These are phyloP conservation scores for Pagetopsis macropterus DNA, from an alignment of 2,797 vertebrate genomes.

Conservation along the genomic window DNA sequence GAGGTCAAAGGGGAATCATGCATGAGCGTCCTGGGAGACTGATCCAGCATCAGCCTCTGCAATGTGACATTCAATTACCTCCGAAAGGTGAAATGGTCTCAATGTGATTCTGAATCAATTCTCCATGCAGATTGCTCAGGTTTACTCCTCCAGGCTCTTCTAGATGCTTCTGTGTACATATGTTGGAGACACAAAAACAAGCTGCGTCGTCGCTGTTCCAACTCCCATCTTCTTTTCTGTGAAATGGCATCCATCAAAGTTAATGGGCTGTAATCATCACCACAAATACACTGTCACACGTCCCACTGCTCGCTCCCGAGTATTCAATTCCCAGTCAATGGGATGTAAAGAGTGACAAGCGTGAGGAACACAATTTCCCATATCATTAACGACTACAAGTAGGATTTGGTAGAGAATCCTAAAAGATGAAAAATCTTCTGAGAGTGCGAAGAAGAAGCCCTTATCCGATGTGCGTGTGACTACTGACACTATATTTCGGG, in stretches of 20 bases:
- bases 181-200: constrained; percentile 64
- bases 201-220: constrained; percentile 35
- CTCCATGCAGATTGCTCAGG: constrained; percentile 38
- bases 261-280: constrained; percentile 81
- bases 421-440: constrained; percentile 41
- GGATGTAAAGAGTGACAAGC: constrained; percentile 74
- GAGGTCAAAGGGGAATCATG: constrained; percentile 50
- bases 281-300: constrained; percentile 76
- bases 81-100: constrained; percentile 55
- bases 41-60: constrained; percentile 31
- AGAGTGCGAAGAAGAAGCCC: constrained; percentile 34
- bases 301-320: constrained; percentile 69
- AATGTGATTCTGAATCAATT: constrained; percentile 56
- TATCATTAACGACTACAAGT: constrained; percentile 62
- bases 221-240: constrained; percentile 62
- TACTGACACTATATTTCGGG: constrained; percentile 44
- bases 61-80: constrained; percentile 71
- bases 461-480: constrained; percentile 41
- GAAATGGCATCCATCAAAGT: constrained; percentile 80
- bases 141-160: constrained; percentile 23
- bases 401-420: constrained; percentile 50
- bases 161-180: constrained; percentile 36
- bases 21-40: constrained; percentile 28
- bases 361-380: constrained; percentile 65
- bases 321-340: constrained; percentile 78